phyloP scores from a whole-genome alignment of 92 coral and sea anemone species.

The Heteractis magnifica region DNA sequence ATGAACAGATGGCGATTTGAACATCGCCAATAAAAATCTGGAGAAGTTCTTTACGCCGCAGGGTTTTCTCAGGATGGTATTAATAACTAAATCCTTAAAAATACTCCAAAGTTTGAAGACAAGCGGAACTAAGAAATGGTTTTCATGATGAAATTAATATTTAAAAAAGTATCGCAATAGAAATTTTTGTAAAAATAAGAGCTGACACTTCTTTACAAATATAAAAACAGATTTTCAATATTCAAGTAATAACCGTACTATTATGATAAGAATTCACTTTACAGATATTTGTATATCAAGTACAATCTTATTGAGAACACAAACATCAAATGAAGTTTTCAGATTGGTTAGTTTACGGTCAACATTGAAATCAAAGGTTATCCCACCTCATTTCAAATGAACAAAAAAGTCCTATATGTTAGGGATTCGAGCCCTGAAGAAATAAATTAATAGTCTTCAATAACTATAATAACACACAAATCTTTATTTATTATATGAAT shows the following conservation, averaged over 20 bases:
- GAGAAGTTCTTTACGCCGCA: background rate
- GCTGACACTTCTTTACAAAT: no score
- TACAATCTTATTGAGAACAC: background rate
- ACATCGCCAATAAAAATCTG: background rate
- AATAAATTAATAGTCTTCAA: background rate
- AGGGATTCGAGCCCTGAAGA: background rate
- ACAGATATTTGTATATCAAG: background rate
- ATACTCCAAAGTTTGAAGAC: background rate
- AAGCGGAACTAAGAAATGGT: background rate
- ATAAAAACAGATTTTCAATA: no score
- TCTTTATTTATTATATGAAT: no score
- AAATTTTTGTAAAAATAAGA: no score
- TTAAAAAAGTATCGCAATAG: no score
- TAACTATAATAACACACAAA: no score
- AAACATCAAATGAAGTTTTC: background rate
- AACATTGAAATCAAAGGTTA: no score
- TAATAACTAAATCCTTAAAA: background rate
- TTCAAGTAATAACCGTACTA: background rate
- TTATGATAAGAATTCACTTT: background rate
- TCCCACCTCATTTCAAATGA: no score
- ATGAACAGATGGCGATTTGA: no score
- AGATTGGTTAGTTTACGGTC: no score
- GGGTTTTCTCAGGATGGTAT: background rate
- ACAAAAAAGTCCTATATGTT: background rate
- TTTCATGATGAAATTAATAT: background rate